phyloP scores from a whole-genome alignment of 2,888 invertebrate species.

The Epinotia brunnichana region DNA sequence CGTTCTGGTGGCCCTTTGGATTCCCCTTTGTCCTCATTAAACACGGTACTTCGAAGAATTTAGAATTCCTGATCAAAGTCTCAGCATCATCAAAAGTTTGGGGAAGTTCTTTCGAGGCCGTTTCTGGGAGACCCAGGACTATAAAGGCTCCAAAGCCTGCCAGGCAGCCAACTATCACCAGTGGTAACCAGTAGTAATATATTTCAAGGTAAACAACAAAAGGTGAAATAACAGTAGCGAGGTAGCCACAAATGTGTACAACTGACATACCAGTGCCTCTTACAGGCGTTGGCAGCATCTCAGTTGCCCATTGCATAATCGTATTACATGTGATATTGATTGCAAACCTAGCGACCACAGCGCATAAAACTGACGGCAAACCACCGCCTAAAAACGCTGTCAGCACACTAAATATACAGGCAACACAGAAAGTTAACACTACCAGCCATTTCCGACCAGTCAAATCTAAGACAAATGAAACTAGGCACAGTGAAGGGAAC shows the following conservation, averaged over 20 bases:
- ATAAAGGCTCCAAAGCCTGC: slow-evolving; percentile 56
- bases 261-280: slow-evolving; percentile 66
- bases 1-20: slow-evolving; percentile 3
- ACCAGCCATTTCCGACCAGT: slow-evolving; percentile 65
- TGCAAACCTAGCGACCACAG: slow-evolving; percentile 66
- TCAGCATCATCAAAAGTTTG: slow-evolving; percentile 73
- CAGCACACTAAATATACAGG: slow-evolving; percentile 60
- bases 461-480: slow-evolving; percentile 65
- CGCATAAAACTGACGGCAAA: slow-evolving; percentile 62
- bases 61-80: slow-evolving; percentile 56
- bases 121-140: slow-evolving; percentile 66
- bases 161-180: slow-evolving; percentile 58
- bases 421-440: slow-evolving; percentile 51
- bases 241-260: slow-evolving; percentile 66
- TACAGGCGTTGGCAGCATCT: slow-evolving; percentile 67
- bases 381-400: slow-evolving; percentile 63
- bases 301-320: slow-evolving; percentile 67
- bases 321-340: slow-evolving; percentile 65
- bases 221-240: slow-evolving; percentile 65
- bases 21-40: slow-evolving; percentile 47
- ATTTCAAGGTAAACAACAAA: slow-evolving; percentile 69
- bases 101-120: slow-evolving; percentile 68
- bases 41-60: slow-evolving; percentile 64
- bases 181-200: slow-evolving; percentile 63
- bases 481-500: slow-evolving; percentile 63